Conservation (phyloP, 1,140 invertebrate species). For the Oryctes rhinoceros region DNA sequence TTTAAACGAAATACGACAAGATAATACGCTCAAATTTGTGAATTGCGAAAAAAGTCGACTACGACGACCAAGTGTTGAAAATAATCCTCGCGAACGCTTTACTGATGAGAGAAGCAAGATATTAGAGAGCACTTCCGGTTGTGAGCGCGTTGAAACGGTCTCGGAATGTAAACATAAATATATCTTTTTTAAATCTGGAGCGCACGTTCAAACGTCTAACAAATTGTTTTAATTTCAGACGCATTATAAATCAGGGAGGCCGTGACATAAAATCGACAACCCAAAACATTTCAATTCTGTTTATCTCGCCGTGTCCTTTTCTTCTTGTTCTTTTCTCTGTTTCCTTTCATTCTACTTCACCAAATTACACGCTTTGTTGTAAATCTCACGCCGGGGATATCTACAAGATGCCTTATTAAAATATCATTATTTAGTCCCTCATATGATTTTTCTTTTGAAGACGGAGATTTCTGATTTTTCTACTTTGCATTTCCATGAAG, state of each 20-base stretch:
- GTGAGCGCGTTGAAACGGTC: background rate
- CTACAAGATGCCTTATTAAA: constrained; percentile 11
- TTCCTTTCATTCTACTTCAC: constrained; percentile 5
- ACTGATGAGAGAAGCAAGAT: background rate
- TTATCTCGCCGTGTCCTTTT: background rate
- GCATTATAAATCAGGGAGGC: constrained; percentile 3
- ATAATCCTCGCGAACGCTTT: background rate
- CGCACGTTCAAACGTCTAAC: constrained; percentile 2
- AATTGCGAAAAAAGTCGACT: background rate
- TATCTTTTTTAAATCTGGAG: constrained; percentile 15
- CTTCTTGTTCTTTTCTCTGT: constrained; percentile 1
- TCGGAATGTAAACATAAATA: constrained; percentile 5
- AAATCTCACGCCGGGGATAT: constrained; percentile 8
- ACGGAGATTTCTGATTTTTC: no score
- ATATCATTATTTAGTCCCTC: background rate
- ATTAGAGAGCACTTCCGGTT: constrained; percentile 3
- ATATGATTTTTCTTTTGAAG: background rate
- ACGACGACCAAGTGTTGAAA: background rate
- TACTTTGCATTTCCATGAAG: no score
- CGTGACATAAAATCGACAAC: constrained; percentile 3
- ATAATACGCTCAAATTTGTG: no score
- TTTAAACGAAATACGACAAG: no score
- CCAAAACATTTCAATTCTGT: constrained; percentile 8
- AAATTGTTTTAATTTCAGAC: constrained; percentile 15
- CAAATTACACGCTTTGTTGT: constrained; percentile 14